Percentiles rank a stretch among this genome's conserved stretches.
phyloP scores from a whole-genome alignment of 2,113 vertebrate genomes.

The Ammodramus savannarum region DNA sequence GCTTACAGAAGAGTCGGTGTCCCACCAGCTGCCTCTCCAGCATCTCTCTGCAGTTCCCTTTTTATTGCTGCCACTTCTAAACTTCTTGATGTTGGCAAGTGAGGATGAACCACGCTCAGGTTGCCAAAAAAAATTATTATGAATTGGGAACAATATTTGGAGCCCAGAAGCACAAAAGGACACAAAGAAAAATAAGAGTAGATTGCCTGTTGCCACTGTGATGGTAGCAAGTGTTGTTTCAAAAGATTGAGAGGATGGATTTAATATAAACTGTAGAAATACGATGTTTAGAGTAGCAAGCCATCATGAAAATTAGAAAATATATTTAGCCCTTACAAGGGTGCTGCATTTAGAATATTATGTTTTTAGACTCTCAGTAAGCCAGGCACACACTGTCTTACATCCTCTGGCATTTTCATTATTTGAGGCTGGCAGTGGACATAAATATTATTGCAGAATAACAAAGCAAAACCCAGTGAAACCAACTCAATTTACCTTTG shows the following conservation, averaged over 20 bases:
- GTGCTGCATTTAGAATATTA: constrained; percentile 34
- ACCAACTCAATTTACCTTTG: neutral
- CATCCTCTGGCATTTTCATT: constrained; percentile 47
- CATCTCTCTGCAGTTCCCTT: neutral
- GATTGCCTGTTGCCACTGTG: constrained; percentile 36
- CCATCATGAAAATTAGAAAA: constrained; percentile 60
- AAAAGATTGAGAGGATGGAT: constrained; percentile 6
- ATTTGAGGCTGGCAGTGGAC: neutral
- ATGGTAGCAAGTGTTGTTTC: constrained; percentile 40
- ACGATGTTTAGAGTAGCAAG: constrained; percentile 41
- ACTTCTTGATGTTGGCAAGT: constrained; percentile 1
- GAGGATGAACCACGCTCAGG: neutral
- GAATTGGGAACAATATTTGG: constrained; percentile 32
- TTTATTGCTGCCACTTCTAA: constrained; percentile 37
- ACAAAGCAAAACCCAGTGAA: neutral
- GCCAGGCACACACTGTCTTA: constrained; percentile 1
- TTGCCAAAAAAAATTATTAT: neutral
- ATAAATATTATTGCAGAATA: constrained; percentile 46
- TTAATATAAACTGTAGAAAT: constrained; percentile 45
- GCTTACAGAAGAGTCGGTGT: neutral
- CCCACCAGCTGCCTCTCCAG: neutral
- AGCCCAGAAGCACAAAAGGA: neutral
- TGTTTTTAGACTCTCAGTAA: constrained; percentile 32
- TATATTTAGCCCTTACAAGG: constrained; percentile 45
- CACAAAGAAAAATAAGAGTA: neutral